Evolutionary conservation across 2,113 vertebrate genomes (phyloP).

Genomic region (Cololabis saira): DNA sequence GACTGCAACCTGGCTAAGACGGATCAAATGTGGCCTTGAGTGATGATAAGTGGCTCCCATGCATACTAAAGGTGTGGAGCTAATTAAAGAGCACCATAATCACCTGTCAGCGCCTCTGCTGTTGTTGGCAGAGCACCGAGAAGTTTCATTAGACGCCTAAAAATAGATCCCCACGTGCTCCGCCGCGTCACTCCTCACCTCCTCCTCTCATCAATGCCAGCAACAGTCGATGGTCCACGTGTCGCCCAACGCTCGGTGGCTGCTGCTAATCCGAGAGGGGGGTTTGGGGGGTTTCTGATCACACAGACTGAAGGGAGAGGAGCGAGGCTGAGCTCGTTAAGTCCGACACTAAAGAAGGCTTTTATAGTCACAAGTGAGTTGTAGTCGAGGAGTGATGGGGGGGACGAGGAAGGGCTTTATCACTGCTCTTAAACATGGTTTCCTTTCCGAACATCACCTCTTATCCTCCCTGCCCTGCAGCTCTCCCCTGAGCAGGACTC

Average conservation of each 20-base stretch:
- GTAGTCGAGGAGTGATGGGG: too few relatives aligned
- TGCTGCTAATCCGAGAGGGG: constrained; percentile 56
- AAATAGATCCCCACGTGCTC: constrained; percentile 69
- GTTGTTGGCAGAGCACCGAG: constrained; percentile 27
- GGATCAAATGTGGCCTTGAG: constrained; percentile 18
- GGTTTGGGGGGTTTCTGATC: constrained; percentile 48
- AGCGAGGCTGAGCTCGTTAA: not conserved
- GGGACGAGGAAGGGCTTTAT: not conserved
- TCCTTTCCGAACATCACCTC: not conserved
- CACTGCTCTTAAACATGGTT: constrained; percentile 18
- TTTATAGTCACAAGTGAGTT: constrained; percentile 34
- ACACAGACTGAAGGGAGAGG: constrained; percentile 16
- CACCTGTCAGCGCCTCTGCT: constrained; percentile 56
- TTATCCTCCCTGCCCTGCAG: not conserved
- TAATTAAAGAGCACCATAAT: constrained; percentile 75
- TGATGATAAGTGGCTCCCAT: constrained; percentile 58
- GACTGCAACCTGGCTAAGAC: constrained; percentile 1
- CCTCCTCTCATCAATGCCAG: constrained; percentile 54
- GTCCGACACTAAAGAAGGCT: constrained; percentile 25
- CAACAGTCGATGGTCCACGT: constrained; percentile 14
- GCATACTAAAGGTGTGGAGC: constrained; percentile 34
- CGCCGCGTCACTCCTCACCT: constrained; percentile 71
- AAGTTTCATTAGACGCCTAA: constrained; percentile 66
- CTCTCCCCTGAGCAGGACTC: constrained; percentile 20
- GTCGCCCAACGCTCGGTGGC: constrained; percentile 36